phyloP scores from a whole-genome alignment of 2,113 vertebrate genomes.

The Setophaga coronata region DNA sequence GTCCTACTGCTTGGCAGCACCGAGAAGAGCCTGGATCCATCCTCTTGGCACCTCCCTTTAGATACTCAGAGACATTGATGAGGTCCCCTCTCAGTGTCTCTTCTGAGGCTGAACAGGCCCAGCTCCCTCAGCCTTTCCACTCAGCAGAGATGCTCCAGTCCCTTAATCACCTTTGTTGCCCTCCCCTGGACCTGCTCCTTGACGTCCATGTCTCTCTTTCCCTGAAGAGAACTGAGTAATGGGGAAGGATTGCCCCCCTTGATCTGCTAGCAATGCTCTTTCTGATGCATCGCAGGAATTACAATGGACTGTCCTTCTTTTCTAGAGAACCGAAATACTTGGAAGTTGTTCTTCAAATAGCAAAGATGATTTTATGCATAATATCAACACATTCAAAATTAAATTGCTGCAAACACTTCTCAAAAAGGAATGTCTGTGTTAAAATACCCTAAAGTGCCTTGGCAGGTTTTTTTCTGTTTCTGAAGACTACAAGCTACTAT shows the following conservation, averaged over 20 bases:
- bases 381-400: neutral
- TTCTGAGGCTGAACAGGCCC: neutral
- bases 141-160: no score
- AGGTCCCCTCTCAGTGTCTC: neutral
- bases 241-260: neutral
- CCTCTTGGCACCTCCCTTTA: neutral
- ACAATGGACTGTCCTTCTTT: neutral
- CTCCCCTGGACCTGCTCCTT: neutral
- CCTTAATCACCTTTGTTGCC: neutral
- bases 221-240: neutral
- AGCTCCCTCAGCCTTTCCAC: neutral
- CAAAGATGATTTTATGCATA: neutral
- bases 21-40: neutral
- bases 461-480: neutral
- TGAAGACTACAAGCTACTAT: neutral
- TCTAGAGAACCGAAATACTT: neutral
- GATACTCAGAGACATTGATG: neutral
- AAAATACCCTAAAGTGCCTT: neutral
- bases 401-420: neutral
- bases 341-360: neutral
- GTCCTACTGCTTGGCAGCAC: neutral
- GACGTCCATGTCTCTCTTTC: neutral
- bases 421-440: neutral
- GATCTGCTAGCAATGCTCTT: neutral
- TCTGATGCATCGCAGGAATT: neutral